These are phyloP conservation scores for Margaritifera margaritifera DNA, from an alignment of 2,888 invertebrate genomes.

Conservation along the genomic window DNA sequence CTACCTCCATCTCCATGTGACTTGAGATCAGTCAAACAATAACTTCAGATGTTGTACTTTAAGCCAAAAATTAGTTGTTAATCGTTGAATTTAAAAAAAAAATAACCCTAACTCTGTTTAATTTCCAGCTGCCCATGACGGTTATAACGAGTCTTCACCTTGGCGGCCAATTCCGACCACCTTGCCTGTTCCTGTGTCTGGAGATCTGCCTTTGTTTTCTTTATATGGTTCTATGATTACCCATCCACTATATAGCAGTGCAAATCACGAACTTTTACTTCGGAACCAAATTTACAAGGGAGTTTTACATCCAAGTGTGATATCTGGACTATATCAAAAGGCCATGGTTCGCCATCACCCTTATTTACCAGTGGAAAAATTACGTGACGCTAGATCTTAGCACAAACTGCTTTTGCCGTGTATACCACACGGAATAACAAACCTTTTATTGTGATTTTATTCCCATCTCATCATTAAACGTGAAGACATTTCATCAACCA, in stretches of 20 bases:
- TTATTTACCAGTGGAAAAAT: slow-evolving; percentile 24
- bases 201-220: slow-evolving; percentile 30
- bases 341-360: slow-evolving; percentile 32
- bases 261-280: slow-evolving; percentile 33
- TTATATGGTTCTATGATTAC: slow-evolving; percentile 36
- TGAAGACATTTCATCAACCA: too few species aligned
- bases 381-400: slow-evolving; percentile 1
- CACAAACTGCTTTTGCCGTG: background rate
- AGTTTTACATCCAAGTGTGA: slow-evolving; percentile 13
- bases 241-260: slow-evolving; percentile 25
- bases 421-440: too few species aligned
- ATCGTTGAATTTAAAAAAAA: background rate
- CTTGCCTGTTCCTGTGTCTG: slow-evolving; percentile 24
- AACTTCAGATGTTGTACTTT: too few species aligned
- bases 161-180: slow-evolving; percentile 27
- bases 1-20: too few species aligned
- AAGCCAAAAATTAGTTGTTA: too few species aligned
- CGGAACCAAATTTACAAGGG: slow-evolving; percentile 30
- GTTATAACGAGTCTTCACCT: slow-evolving; percentile 7
- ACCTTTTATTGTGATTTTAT: too few species aligned
- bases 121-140: slow-evolving; percentile 7
- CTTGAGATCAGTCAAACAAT: too few species aligned
- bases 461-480: too few species aligned
- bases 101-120: slow-evolving; percentile 1
- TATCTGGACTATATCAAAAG: slow-evolving; percentile 19